Evolutionary conservation across 2,888 invertebrate genomes (phyloP), one percentile per base, ranked within the genome.

Genomic region (Agrypnus murinus): DNA sequence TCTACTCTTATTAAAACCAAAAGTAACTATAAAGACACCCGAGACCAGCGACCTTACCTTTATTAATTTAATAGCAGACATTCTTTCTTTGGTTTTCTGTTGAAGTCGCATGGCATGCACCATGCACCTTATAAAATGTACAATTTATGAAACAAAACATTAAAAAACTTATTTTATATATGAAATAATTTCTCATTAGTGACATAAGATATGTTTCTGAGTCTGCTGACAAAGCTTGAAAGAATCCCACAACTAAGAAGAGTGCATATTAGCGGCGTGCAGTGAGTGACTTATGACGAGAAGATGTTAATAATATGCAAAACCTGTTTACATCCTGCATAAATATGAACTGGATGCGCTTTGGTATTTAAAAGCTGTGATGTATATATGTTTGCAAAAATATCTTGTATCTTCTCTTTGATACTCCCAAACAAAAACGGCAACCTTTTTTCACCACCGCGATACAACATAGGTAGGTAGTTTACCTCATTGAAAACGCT

Each of bases 171-270:
- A 57, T 67, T 60, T 75, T 77, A 77, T 78, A 77, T 78, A 77
- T 78, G 73, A 76, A 74, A 77, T 77, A 78, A 77, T 78, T 78
- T 78, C 77, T 78, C 77, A 74, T 77, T 78, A 78, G 77, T 77
- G 77, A 77, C 76, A 74, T 75, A 75, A 78, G 77, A 77, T 77
- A 77, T 77, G 77, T 76, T 70, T 72, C 72, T 53, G 17, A 76
- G 77, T 75, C 76, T 72, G 71, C 75, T 78, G 77, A 78, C 78
- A 77, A 77, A 78, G 77, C 78, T 75, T 74, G 75, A 75, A 76
- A 74, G 73, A 69, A 68, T 69, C 73, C 64, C 45, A 60, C 70
- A 69, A 60, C 70, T 68, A 72, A 73, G 73, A 70, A 72, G 62
- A 62, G 74, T 69, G 74, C 74, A 76, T 77, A 77, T 77, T 78